These are phyloP conservation scores for Florisuga fusca DNA, from an alignment of 2,797 vertebrate species.

Conservation along the genomic window DNA sequence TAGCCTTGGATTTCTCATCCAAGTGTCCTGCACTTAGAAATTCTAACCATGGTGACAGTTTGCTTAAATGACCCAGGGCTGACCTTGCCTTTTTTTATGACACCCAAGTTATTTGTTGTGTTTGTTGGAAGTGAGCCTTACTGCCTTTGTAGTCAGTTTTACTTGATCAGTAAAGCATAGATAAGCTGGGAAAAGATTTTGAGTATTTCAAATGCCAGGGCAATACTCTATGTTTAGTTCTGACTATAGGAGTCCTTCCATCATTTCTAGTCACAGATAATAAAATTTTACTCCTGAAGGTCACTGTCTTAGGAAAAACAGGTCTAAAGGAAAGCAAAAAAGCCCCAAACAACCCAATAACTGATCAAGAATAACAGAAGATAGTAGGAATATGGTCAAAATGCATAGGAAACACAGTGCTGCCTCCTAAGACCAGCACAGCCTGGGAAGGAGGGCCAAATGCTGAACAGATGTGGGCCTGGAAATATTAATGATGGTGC, in stretches of 20 bases:
- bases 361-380: neutral
- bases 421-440: neutral
- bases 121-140: neutral
- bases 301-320: neutral
- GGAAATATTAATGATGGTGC: neutral
- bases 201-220: neutral
- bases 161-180: neutral
- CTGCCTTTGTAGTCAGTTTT: neutral
- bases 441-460: neutral
- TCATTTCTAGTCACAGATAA: neutral
- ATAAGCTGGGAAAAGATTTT: neutral
- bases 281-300: neutral
- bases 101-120: neutral
- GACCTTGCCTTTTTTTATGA: neutral
- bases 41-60: neutral
- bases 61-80: neutral
- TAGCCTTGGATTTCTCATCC: neutral
- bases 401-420: neutral
- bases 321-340: neutral
- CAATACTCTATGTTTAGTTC: neutral
- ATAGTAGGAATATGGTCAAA: neutral
- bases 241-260: neutral
- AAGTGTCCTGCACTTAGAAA: neutral
- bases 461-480: neutral
- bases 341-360: neutral